Conservation (phyloP, 2,888 invertebrate genomes). For the Idaea dimidiata region DNA sequence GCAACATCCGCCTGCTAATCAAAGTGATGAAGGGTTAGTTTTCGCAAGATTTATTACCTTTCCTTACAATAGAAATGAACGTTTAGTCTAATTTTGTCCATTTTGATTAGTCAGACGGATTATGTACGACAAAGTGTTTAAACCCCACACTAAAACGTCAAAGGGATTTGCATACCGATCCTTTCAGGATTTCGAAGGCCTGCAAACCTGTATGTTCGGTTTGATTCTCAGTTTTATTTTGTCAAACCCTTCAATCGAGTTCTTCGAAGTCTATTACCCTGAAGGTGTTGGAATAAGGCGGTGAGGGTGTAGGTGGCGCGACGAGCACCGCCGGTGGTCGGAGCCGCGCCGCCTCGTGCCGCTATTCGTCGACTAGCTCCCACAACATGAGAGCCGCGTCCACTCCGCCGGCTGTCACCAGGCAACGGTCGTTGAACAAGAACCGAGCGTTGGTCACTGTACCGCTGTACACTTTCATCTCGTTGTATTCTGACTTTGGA, state of each 20-base stretch:
- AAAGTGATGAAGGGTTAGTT: too few relatives aligned
- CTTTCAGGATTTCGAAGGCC: background rate
- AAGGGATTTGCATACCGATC: background rate
- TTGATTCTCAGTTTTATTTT: background rate
- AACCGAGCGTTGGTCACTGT: constrained; percentile 90
- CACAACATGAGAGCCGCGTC: constrained; percentile 95
- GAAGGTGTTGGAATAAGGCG: constrained; percentile 63
- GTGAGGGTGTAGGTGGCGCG: constrained; percentile 68
- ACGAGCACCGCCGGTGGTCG: constrained; percentile 61
- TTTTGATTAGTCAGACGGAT: too few relatives aligned
- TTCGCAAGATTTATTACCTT: too few relatives aligned
- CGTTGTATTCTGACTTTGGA: constrained; percentile 92
- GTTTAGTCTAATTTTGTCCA: too few relatives aligned
- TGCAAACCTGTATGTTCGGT: background rate
- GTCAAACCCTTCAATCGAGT: constrained; percentile 54
- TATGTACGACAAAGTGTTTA: background rate
- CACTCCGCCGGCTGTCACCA: constrained; percentile 92
- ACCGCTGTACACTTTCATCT: constrained; percentile 93
- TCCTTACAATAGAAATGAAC: too few relatives aligned
- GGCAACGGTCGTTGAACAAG: constrained; percentile 91
- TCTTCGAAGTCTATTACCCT: constrained; percentile 66
- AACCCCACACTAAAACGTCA: background rate
- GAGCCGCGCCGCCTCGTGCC: constrained; percentile 52
- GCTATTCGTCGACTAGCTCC: constrained; percentile 92
- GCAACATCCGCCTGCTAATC: too few relatives aligned